These are phyloP conservation scores for Pecten maximus DNA, from an alignment of 2,888 invertebrate genomes.

Conservation along the genomic window DNA sequence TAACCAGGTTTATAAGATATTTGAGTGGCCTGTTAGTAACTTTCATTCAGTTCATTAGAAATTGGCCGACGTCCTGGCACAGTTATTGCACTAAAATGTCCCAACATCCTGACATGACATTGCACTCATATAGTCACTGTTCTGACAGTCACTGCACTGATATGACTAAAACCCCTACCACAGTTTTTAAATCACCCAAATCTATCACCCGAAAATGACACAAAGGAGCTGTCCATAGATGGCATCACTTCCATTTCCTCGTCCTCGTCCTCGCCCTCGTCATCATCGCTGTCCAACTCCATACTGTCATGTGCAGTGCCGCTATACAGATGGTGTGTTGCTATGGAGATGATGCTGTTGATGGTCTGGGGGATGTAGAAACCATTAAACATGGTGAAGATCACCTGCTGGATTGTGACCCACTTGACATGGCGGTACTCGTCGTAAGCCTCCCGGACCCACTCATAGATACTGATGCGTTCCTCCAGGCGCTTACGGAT, in stretches of 20 bases:
- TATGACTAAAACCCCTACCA: not conserved
- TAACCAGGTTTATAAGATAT: too few species aligned
- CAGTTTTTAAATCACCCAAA: not conserved
- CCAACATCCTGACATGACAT: not conserved
- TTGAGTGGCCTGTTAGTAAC: too few species aligned
- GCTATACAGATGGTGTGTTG: conserved; percentile 13
- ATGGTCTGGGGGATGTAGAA: conserved; percentile 33
- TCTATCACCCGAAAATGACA: not conserved
- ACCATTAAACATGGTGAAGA: conserved; percentile 40
- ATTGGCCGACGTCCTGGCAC: too few species aligned
- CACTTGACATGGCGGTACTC: conserved; percentile 46
- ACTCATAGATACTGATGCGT: conserved; percentile 40
- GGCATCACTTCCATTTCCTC: conserved; percentile 5
- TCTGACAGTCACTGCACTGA: not conserved
- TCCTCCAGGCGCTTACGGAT: conserved; percentile 23
- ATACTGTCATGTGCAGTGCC: not conserved
- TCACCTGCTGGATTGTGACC: conserved; percentile 44
- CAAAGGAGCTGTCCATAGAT: not conserved
- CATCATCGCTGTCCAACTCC: conserved; percentile 30
- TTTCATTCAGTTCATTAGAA: too few species aligned
- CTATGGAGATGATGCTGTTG: conserved; percentile 41
- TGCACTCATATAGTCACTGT: not conserved
- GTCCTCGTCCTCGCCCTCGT: conserved; percentile 34
- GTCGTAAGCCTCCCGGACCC: conserved; percentile 44
- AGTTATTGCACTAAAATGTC: too few species aligned